Percentiles rank a stretch among this genome's conserved stretches.
These are phyloP conservation scores for Temnothorax curvispinosus DNA, from an alignment of 1,140 invertebrate species.

Conservation along the genomic window DNA sequence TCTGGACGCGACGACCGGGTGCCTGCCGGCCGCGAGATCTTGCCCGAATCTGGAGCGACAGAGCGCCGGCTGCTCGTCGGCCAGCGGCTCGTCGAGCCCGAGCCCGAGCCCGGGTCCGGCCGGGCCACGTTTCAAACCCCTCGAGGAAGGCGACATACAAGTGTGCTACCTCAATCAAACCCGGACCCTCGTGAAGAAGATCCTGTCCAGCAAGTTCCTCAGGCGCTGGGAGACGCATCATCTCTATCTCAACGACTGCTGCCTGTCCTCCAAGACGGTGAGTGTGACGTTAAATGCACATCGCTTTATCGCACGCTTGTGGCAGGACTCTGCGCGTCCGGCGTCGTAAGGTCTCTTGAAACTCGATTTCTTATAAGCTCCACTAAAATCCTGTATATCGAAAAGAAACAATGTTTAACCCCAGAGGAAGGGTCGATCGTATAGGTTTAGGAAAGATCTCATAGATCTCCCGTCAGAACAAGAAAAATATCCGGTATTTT, in stretches of 20 bases:
- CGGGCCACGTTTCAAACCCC: constrained; percentile 91
- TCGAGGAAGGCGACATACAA: constrained; percentile 91
- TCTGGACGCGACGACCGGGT: constrained; percentile 81
- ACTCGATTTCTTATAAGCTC: neutral
- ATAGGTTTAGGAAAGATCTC: neutral
- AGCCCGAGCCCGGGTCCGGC: constrained; percentile 85
- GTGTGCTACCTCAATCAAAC: constrained; percentile 93
- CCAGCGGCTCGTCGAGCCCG: constrained; percentile 81
- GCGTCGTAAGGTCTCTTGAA: neutral
- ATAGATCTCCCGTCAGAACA: neutral
- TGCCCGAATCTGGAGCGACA: constrained; percentile 83
- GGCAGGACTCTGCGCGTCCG: neutral
- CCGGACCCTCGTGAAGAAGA: constrained; percentile 92
- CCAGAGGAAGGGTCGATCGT: too few relatives aligned
- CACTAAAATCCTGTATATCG: neutral
- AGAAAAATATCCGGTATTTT: neutral
- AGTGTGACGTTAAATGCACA: constrained; percentile 78
- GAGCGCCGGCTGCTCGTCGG: constrained; percentile 79
- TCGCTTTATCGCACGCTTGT: neutral
- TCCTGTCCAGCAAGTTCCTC: constrained; percentile 92
- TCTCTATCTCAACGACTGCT: constrained; percentile 89
- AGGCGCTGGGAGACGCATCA: constrained; percentile 93
- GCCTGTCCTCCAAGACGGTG: constrained; percentile 92
- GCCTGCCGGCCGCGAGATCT: constrained; percentile 85
- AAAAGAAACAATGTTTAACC: neutral